These are phyloP conservation scores for Lota lota DNA, from an alignment of 2,113 vertebrate genomes.

Conservation along the genomic window DNA sequence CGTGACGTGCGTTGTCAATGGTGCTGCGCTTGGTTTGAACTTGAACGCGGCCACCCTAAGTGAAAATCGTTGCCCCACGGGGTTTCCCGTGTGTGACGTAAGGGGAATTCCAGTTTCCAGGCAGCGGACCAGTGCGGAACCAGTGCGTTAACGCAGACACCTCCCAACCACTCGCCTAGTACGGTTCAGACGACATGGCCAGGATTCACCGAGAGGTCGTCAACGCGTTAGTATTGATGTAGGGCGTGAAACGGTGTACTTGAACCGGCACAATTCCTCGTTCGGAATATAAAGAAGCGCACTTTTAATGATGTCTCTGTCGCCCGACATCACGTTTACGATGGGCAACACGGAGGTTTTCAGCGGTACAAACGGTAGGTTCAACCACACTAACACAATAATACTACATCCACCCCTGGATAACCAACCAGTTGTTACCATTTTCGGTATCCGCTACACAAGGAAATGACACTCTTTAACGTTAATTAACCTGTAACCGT, in stretches of 20 bases:
- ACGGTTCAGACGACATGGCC: not conserved
- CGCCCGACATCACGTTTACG: slow-evolving; percentile 1
- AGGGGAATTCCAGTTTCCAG: slow-evolving; percentile 66
- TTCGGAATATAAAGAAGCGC: too few species aligned
- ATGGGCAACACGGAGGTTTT: slow-evolving; percentile 69
- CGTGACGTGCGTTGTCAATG: too few species aligned
- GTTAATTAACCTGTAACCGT: slow-evolving; percentile 59
- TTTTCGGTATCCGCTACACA: too few species aligned
- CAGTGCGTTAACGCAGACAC: not conserved
- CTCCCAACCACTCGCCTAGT: not conserved
- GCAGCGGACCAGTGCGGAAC: slow-evolving; percentile 28
- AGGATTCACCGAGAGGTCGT: too few species aligned
- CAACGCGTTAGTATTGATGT: too few species aligned
- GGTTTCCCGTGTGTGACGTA: slow-evolving; percentile 48
- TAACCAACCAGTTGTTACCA: not conserved
- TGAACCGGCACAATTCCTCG: too few species aligned
- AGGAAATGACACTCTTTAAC: too few species aligned
- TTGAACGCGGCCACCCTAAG: too few species aligned
- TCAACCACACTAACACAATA: too few species aligned
- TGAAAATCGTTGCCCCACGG: slow-evolving; percentile 9
- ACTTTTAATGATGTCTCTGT: too few species aligned
- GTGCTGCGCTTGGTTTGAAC: too few species aligned
- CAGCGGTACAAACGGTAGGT: slow-evolving; percentile 13
- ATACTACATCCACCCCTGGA: not conserved
- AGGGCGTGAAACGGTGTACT: too few species aligned